Conservation (phyloP, 2,113 vertebrate genomes). For the Chionomys nivalis region DNA sequence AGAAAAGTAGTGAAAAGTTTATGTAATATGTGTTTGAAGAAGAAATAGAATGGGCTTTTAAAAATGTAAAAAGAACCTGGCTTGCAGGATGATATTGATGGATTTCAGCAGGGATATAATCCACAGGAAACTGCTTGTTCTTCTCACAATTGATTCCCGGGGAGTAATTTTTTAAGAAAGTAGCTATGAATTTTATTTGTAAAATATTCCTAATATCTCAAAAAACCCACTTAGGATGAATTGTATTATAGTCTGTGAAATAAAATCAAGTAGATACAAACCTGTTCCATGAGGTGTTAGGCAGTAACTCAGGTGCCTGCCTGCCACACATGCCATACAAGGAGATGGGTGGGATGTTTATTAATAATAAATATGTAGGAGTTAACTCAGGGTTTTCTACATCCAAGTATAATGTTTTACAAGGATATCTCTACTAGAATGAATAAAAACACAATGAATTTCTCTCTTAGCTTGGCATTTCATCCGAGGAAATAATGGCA, state of each 20-base stretch:
- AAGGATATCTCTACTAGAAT: not conserved
- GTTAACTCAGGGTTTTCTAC: not conserved
- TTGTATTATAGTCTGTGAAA: not conserved
- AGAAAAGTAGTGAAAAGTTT: not conserved
- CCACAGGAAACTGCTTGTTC: not conserved
- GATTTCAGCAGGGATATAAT: not conserved
- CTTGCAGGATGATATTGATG: not conserved
- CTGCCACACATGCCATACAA: not conserved
- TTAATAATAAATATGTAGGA: not conserved
- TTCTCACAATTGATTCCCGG: not conserved
- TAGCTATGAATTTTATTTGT: not conserved
- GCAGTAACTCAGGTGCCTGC: not conserved
- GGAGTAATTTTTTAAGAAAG: constrained; percentile 26
- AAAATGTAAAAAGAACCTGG: not conserved
- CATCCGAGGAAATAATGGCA: not conserved
- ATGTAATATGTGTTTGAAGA: not conserved
- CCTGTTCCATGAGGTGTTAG: not conserved
- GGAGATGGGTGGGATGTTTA: not conserved
- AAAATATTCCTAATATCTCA: not conserved
- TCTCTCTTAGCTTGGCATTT: not conserved
- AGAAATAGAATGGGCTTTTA: constrained; percentile 23
- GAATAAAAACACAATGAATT: not conserved
- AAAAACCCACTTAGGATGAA: not conserved
- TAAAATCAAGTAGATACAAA: not conserved
- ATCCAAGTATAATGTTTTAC: not conserved